Conservation (phyloP, 64 coral and sea anemone genomes). For the Platygyra sinensis region DNA sequence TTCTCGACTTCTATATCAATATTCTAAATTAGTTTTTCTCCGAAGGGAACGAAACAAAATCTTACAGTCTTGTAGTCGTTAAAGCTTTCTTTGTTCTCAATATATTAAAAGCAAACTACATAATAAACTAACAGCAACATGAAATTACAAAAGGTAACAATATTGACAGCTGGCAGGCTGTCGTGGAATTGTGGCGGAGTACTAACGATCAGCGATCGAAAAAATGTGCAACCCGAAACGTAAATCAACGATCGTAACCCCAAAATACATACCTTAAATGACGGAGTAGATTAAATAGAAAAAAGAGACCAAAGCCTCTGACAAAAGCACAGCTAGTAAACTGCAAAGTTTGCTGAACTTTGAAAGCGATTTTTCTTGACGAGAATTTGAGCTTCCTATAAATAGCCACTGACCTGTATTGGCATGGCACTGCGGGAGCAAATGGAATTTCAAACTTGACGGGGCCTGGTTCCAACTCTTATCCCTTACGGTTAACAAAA, state of each 20-base stretch:
- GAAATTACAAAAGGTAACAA: slow-evolving; percentile 25
- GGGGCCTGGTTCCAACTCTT: background rate
- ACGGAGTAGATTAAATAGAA: background rate
- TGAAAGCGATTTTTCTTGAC: background rate
- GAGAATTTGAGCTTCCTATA: background rate
- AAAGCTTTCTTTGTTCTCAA: slow-evolving; percentile 21
- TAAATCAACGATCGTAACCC: background rate
- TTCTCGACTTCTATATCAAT: slow-evolving; percentile 12
- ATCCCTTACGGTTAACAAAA: too few relatives aligned
- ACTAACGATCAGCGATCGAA: background rate
- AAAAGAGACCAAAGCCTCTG: background rate
- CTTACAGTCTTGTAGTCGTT: slow-evolving; percentile 19
- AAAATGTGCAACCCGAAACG: background rate
- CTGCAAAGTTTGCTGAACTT: background rate
- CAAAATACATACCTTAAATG: slow-evolving; percentile 19
- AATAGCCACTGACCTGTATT: slow-evolving; percentile 40
- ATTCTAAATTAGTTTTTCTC: slow-evolving; percentile 46
- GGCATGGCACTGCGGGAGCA: slow-evolving; percentile 35
- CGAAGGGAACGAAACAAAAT: slow-evolving; percentile 26
- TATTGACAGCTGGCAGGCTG: slow-evolving; percentile 6
- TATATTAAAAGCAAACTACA: slow-evolving; percentile 15
- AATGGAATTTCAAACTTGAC: too few relatives aligned
- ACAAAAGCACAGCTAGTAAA: background rate
- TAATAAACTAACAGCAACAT: slow-evolving; percentile 12
- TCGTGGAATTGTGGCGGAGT: background rate